Evolutionary conservation across 2,888 invertebrate species (phyloP).

Genomic region (Mythimna pallens): DNA sequence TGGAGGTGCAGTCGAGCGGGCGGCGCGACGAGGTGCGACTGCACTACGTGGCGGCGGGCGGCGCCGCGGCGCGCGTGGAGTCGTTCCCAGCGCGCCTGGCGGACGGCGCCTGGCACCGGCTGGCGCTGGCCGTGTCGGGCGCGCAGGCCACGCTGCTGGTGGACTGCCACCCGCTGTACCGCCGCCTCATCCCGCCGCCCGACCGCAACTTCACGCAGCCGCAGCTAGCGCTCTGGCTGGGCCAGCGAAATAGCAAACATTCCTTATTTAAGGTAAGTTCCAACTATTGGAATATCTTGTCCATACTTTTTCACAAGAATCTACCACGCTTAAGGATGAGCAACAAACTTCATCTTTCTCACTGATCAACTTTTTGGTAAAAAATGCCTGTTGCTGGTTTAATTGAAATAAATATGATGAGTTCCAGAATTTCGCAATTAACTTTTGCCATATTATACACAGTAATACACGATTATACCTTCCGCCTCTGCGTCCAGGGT

Average conservation of each 20-base stretch:
- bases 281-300: background rate
- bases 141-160: slow-evolving; percentile 95
- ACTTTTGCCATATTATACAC: too few relatives aligned
- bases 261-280: slow-evolving; percentile 96
- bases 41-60: slow-evolving; percentile 94
- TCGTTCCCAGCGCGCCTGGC: slow-evolving; percentile 96
- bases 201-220: slow-evolving; percentile 94
- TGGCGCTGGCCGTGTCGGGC: slow-evolving; percentile 96
- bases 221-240: slow-evolving; percentile 95
- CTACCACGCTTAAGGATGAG: background rate
- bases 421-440: too few relatives aligned
- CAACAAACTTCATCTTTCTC: background rate
- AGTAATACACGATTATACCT: background rate
- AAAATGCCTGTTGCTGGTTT: background rate
- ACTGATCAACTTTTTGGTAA: background rate
- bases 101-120: slow-evolving; percentile 96
- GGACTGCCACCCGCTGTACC: slow-evolving; percentile 96
- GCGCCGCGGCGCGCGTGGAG: slow-evolving; percentile 93
- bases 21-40: slow-evolving; percentile 96
- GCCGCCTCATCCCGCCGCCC: slow-evolving; percentile 94
- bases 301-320: background rate
- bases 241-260: slow-evolving; percentile 96
- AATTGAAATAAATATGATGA: too few relatives aligned
- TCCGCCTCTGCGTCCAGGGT: slow-evolving; percentile 91
- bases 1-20: slow-evolving; percentile 97